phyloP scores from a whole-genome alignment of 2,888 invertebrate species.

The Cynaeus angustus region DNA sequence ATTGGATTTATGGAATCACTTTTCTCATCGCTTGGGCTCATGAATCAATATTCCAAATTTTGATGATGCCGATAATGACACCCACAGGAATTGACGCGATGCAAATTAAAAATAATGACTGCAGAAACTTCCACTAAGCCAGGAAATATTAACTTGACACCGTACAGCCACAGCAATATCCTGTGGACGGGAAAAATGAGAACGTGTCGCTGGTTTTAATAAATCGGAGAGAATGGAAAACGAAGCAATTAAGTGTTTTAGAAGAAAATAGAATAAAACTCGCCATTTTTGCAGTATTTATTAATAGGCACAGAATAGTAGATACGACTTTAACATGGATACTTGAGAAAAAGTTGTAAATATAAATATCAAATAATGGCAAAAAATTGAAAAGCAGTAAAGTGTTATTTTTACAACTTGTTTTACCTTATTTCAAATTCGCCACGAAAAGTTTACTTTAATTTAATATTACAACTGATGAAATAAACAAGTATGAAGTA shows the following conservation, averaged over 20 bases:
- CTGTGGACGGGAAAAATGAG: background rate
- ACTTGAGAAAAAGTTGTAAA: no score
- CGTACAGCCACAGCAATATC: conserved; percentile 1
- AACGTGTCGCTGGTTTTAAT: conserved; percentile 3
- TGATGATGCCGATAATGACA: conserved; percentile 45
- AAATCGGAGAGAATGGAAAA: conserved; percentile 8
- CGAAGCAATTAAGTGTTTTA: background rate
- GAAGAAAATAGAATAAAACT: background rate
- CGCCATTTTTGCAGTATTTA: no score
- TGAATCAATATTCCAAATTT: conserved; percentile 50
- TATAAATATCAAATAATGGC: no score
- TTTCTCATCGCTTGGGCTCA: conserved; percentile 52
- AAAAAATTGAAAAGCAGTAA: no score
- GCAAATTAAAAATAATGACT: conserved; percentile 48
- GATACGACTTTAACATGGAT: no score
- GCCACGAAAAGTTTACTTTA: no score
- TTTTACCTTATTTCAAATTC: no score
- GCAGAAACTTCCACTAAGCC: conserved; percentile 17
- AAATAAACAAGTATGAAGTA: no score
- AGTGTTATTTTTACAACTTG: no score
- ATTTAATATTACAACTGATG: no score
- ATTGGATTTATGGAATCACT: conserved; percentile 57
- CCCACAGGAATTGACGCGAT: conserved; percentile 43
- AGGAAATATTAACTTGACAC: conserved; percentile 12
- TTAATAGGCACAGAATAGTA: no score